Evolutionary conservation across 2,888 invertebrate species (phyloP), one percentile per base, ranked within the genome.

Genomic region (Cryptus viduatorius): DNA sequence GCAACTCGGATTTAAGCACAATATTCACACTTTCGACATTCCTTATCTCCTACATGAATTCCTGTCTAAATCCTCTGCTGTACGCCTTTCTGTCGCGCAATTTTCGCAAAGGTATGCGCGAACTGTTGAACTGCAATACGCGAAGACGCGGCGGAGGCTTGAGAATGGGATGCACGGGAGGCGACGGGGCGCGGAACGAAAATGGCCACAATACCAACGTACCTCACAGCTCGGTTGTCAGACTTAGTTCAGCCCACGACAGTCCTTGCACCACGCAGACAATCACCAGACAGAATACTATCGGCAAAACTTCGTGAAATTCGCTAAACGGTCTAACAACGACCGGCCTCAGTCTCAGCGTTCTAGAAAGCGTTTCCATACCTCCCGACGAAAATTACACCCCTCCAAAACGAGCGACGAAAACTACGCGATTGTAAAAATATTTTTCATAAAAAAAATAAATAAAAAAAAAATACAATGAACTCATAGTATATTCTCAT

Each of bases 31-130:
- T 98, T 0, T 95, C 98, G 84, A 98, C 98, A 31, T 98, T 97
- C 94, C 95, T 98, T 84, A 95, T 98, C 88, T 96, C 98, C 61
- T 98, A 98, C 93, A 96, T 97, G 94, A 98, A 98, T 94, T 98
- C 98, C 19, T 98, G 97, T 68, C 96, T 98, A 86, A 98, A 98
- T 94, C 98, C 98, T 0, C 94, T 98, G 73, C 95, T 98, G 8
- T 98, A 98, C 94, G 98, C 98, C 3, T 97, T 98, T 92, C 94
- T 98, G 75, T 96, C 96, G 2, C 96, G 96, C 85, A 97, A 97
- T 91, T 98, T 98, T 93, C 95, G 97, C 77, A 96, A 96, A 91
- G 98, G 98, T 24, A 97, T 98, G 96, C 95, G 96, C 84, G 98
- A 98, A 93, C 95, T 98, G 31, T 93, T 98, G 48, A 95, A 96